Evolutionary conservation across 2,888 invertebrate genomes (phyloP), one percentile per base, ranked within the genome.

Genomic region (Cremastobaeus sp.): DNA sequence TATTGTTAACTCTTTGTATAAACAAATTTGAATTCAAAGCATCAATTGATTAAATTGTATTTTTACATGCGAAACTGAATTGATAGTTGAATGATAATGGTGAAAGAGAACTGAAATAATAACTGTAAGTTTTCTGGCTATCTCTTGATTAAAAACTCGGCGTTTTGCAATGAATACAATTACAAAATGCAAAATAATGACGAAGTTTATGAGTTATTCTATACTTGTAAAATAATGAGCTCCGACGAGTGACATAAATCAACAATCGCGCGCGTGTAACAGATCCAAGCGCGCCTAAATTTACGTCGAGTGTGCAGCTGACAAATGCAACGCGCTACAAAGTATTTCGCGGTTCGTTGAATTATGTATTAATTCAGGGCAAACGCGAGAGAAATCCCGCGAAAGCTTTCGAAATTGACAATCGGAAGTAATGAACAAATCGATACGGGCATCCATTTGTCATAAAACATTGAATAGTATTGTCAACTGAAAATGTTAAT

Each of bases 311-410:
- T 34, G 57, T 45, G 41, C 47, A 39, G 45, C 59, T 50, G 57
- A 43, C 55, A 47, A 64, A 60, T 60, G 69, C 50, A 59, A 35
- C 52, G 59, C 47, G 54, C 14, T 50, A 64, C 62, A 57, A 71
- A 71, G 71, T 71, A 71, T 71, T 71, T 57, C 59, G 64, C 65
- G 65, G 64, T 64, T 71, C 71, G 65, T 65, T 71, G 71, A 57
- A 71, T 71, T 65, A 71, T 52, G 43, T 57, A 71, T 71, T 71
- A 57, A 52, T 65, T 57, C 45, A n/a, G 50, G 43, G 20, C 45
- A 59, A 57, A 71, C 71, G 65, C 59, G 64, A 71, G 71, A 43
- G 64, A 64, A 71, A 65, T 71, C 43, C 50, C 11, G 57, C 59
- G 59, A 59, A 57, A 45, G 45, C 57, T 72, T 57, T 59, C 52